These are phyloP conservation scores for Drosophila setosimentum DNA, from an alignment of 2,888 invertebrate genomes.

Conservation along the genomic window DNA sequence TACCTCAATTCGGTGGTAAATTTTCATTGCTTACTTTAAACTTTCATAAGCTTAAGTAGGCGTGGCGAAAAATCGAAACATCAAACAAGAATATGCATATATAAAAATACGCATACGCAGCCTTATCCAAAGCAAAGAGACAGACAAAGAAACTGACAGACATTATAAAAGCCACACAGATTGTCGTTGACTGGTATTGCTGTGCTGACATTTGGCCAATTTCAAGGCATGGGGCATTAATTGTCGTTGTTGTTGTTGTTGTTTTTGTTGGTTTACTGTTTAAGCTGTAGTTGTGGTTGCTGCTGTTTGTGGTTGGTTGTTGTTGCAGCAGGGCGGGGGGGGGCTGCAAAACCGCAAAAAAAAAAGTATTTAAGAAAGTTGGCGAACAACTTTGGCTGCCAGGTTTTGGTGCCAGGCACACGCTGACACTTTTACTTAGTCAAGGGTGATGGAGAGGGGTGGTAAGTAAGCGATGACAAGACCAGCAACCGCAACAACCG, in stretches of 20 bases:
- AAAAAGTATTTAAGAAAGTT: constrained; percentile 79
- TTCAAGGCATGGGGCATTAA: constrained; percentile 61
- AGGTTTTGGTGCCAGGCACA: constrained; percentile 67
- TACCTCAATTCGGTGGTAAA: not conserved
- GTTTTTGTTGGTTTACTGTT: constrained; percentile 1
- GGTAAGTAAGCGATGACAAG: constrained; percentile 1
- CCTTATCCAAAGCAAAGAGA: constrained; percentile 28
- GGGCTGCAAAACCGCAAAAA: constrained; percentile 66
- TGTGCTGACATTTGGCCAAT: constrained; percentile 57
- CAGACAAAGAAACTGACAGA: not conserved
- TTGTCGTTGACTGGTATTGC: constrained; percentile 17
- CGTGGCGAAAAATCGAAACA: not conserved
- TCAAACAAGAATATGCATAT: not conserved
- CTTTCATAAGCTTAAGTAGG: not conserved
- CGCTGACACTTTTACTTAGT: constrained; percentile 78
- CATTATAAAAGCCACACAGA: not conserved
- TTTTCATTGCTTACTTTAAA: not conserved
- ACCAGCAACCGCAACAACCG: constrained; percentile 13
- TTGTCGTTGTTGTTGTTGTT: constrained; percentile 43
- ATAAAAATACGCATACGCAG: constrained; percentile 69
- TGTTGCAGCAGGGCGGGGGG: not conserved
- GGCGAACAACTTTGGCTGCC: constrained; percentile 53
- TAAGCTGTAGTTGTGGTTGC: constrained; percentile 25
- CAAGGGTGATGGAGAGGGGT: not conserved
- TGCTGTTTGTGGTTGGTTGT: constrained; percentile 5